phyloP scores from a whole-genome alignment of 1,140 invertebrate species.

The Platyscapa corneri region DNA sequence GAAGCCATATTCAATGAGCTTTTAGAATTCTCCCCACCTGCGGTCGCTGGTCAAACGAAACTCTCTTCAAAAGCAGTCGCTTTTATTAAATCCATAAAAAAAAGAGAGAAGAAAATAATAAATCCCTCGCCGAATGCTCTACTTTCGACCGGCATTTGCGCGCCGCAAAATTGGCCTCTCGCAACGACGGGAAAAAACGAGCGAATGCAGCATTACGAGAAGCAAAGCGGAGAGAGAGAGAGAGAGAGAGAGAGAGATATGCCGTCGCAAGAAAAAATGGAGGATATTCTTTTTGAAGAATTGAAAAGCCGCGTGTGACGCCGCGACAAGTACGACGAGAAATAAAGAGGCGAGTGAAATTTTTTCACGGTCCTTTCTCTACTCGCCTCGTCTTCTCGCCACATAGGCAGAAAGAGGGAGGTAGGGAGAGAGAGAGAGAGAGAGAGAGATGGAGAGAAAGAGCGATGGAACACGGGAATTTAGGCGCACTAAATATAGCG shows the following conservation, averaged over 20 bases:
- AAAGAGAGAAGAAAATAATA: neutral
- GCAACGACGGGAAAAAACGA: neutral
- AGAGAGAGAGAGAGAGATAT: no score
- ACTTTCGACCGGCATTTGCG: constrained; percentile 4
- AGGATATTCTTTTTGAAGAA: neutral
- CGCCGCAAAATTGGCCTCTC: neutral
- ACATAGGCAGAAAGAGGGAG: neutral
- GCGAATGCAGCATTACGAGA: neutral
- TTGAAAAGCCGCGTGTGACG: neutral
- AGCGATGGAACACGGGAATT: constrained; percentile 55
- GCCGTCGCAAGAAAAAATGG: no score
- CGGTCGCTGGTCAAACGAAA: neutral
- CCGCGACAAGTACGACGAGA: neutral
- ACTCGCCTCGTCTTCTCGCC: neutral
- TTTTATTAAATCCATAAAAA: constrained; percentile 9
- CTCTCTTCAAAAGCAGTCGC: neutral
- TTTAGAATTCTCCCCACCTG: neutral
- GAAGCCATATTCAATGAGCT: neutral
- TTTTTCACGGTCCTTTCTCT: constrained; percentile 13
- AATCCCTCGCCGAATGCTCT: constrained; percentile 3
- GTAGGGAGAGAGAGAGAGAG: neutral
- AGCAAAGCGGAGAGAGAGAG: neutral
- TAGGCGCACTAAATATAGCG: constrained; percentile 65
- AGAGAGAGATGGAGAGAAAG: constrained; percentile 49
- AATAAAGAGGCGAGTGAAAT: neutral